Conservation (phyloP, 1,140 invertebrate species). For the Uloborus diversus region DNA sequence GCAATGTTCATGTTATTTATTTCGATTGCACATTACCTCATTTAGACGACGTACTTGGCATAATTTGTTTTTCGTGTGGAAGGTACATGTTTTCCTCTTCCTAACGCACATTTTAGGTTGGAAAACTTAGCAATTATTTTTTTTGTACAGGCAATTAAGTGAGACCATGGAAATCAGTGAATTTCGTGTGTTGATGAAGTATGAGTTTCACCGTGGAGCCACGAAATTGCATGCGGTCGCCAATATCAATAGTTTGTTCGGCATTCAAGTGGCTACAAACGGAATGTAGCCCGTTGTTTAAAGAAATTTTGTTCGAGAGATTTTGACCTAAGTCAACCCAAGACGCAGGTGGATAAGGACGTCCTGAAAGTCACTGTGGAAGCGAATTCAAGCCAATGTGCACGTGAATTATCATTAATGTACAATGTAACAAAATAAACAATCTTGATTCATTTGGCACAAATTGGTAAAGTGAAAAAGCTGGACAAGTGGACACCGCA, state of each 20-base stretch:
- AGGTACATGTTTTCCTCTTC: no score
- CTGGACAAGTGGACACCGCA: no score
- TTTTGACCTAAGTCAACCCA: neutral
- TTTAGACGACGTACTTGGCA: no score
- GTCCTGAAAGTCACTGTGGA: constrained; percentile 5
- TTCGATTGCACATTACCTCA: no score
- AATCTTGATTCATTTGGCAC: neutral
- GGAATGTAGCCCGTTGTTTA: constrained; percentile 6
- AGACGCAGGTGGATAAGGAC: constrained; percentile 4
- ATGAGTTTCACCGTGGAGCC: constrained; percentile 3
- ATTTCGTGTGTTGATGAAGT: neutral
- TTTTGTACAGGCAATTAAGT: no score
- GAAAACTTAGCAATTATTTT: no score
- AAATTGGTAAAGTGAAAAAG: neutral
- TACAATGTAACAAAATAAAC: neutral
- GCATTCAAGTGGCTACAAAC: neutral
- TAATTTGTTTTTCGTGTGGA: no score
- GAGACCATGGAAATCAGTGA: neutral
- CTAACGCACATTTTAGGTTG: no score
- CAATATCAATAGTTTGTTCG: neutral
- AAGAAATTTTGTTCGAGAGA: constrained; percentile 1
- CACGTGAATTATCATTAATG: neutral
- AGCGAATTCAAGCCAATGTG: constrained; percentile 4
- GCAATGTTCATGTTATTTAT: no score
- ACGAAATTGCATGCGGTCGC: neutral